These are phyloP conservation scores for Ennomos quercinarius DNA, from an alignment of 2,888 invertebrate genomes.

Conservation along the genomic window DNA sequence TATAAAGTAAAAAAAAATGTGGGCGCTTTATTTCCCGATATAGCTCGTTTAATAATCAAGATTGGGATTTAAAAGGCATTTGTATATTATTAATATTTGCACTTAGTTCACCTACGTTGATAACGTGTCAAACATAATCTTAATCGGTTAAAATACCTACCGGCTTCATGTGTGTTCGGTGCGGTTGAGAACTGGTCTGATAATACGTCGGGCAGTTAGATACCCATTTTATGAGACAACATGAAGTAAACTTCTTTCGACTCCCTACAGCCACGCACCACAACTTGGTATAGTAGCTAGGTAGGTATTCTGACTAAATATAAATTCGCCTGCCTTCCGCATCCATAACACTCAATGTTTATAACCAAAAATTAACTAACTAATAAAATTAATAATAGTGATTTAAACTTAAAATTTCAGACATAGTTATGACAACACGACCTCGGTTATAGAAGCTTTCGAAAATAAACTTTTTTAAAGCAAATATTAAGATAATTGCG, in stretches of 20 bases:
- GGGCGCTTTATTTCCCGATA: neutral
- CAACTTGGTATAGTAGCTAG: slow-evolving; percentile 43
- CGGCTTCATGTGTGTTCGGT: slow-evolving; percentile 64
- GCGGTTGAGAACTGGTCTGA: slow-evolving; percentile 68
- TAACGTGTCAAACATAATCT: slow-evolving; percentile 72
- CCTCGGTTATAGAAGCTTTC: slow-evolving; percentile 47
- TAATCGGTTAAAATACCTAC: slow-evolving; percentile 66
- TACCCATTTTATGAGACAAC: slow-evolving; percentile 80
- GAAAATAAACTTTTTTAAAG: slow-evolving; percentile 36
- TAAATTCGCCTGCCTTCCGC: slow-evolving; percentile 56
- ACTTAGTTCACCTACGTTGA: slow-evolving; percentile 61
- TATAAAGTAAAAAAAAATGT: slow-evolving; percentile 21
- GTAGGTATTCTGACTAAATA: slow-evolving; percentile 53
- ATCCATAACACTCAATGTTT: slow-evolving; percentile 46
- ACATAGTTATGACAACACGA: slow-evolving; percentile 41
- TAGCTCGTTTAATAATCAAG: slow-evolving; percentile 30
- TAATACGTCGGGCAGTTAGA: slow-evolving; percentile 74
- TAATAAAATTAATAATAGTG: slow-evolving; percentile 21
- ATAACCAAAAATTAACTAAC: slow-evolving; percentile 35
- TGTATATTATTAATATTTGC: slow-evolving; percentile 46
- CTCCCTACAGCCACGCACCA: slow-evolving; percentile 49
- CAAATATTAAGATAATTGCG: slow-evolving; percentile 51
- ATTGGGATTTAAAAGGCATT: slow-evolving; percentile 38
- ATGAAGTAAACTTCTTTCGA: slow-evolving; percentile 67
- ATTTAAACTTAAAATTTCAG: slow-evolving; percentile 13